phyloP scores from a whole-genome alignment of 2,888 invertebrate genomes.

The Agelastica alni region DNA sequence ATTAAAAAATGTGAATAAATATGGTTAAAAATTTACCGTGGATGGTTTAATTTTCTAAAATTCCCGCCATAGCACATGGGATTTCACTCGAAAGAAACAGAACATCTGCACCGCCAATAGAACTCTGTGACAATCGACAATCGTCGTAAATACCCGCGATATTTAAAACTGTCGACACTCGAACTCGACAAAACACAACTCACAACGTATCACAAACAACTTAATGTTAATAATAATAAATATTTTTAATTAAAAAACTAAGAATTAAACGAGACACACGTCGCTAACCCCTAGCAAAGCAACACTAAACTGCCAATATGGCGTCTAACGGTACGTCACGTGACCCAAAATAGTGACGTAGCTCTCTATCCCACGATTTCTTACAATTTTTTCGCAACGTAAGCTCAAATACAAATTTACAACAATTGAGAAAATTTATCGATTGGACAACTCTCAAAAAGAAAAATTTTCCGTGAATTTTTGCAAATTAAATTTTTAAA shows the following conservation, averaged over 20 bases:
- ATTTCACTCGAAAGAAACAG: conserved; percentile 51
- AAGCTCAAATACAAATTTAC: conserved; percentile 48
- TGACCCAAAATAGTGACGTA: conserved; percentile 61
- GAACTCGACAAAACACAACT: conserved; percentile 30
- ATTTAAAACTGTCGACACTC: conserved; percentile 50
- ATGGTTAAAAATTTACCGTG: conserved; percentile 41
- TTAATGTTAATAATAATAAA: conserved; percentile 30
- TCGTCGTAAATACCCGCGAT: conserved; percentile 58
- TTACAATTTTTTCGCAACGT: conserved; percentile 55
- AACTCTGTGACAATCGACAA: conserved; percentile 46
- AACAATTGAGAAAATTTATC: conserved; percentile 39
- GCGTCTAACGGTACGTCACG: conserved; percentile 64
- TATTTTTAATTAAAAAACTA: conserved; percentile 35
- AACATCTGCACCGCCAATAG: conserved; percentile 58
- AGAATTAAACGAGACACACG: conserved; percentile 49
- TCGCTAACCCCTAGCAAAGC: conserved; percentile 59
- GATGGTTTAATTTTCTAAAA: conserved; percentile 39
- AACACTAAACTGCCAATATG: conserved; percentile 63
- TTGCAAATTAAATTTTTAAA: too few species aligned
- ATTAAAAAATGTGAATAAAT: conserved; percentile 13
- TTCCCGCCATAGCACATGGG: conserved; percentile 50
- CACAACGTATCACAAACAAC: conserved; percentile 24
- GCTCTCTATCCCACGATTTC: conserved; percentile 53
- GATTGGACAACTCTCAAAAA: conserved; percentile 18
- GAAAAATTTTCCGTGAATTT: not conserved